Evolutionary conservation across 2,888 invertebrate species (phyloP).

Genomic region (Pachycephus smyrnensis): DNA sequence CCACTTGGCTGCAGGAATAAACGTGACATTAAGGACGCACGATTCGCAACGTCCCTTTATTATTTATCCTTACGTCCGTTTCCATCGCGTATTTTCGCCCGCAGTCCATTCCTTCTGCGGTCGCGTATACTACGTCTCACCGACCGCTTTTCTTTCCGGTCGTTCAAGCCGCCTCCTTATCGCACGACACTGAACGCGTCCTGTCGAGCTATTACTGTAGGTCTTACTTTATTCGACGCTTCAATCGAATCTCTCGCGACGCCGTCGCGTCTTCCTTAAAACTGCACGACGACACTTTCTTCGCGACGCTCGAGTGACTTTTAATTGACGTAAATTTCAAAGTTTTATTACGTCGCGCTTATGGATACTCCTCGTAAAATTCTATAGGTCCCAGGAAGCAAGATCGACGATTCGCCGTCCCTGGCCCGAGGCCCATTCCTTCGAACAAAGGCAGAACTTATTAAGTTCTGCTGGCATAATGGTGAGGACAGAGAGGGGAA

Average conservation of each 20-base stretch:
- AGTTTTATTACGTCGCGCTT: neutral
- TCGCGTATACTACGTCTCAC: neutral
- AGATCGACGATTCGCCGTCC: neutral
- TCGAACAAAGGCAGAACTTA: constrained; percentile 2
- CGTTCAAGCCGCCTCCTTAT: neutral
- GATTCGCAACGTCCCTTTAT: neutral
- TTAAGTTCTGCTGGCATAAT: neutral
- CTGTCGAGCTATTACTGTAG: neutral
- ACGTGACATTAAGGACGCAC: neutral
- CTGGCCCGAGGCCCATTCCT: neutral
- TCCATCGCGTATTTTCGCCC: neutral
- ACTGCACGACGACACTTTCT: neutral
- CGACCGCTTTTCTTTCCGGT: neutral
- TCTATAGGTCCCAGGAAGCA: neutral
- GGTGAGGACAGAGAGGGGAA: neutral
- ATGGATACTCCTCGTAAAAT: neutral
- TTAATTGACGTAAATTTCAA: neutral
- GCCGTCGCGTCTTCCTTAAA: neutral
- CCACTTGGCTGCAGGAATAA: neutral
- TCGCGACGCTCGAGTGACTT: neutral
- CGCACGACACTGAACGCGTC: neutral
- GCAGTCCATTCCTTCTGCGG: neutral
- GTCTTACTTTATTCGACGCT: neutral
- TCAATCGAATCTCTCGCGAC: neutral
- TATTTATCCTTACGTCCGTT: neutral